Evolutionary conservation across 2,888 invertebrate species (phyloP), one percentile per base, ranked within the genome.

Genomic region (Metacarcinus magister): DNA sequence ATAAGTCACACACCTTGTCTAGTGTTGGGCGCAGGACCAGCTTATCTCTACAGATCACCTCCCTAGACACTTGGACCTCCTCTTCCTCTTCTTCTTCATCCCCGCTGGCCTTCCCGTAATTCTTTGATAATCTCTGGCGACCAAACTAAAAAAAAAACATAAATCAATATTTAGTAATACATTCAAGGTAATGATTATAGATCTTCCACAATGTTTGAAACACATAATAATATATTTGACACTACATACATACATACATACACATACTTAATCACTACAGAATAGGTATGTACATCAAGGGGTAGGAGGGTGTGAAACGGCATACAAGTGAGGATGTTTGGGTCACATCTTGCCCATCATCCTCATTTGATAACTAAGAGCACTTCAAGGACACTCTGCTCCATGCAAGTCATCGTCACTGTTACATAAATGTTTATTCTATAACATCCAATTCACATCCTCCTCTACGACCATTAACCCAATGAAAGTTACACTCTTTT

Each of bases 41-140:
- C 89, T 96, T 96, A 82, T 96, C 96, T 32, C 96, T 67, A 44
- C 95, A 95, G 43, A 96, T 96, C 19, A 96, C 96, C 44, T 96
- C 87, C 28, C 60, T 92, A 10, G 96, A 92, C n/a, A 60, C 89
- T 54, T 93, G 93, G 44, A 90, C 95, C 23, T 94, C 94, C 10
- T 93, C 95, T 19, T 93, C 67, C 44, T 95, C 93, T n/a, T 93
- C 95, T 43, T 95, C 93, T n/a, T 54, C 89, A 44, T 96, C 82
- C 10, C 75, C 32, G 7, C 39, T 54, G 5, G 67, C 91, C 67
- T 90, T 93, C 39, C 82, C 54, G 48, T 90, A 94, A 23, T 94
- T 54, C 90, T 96, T 94, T 16, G 94, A 93, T 60, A 96, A 32
- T 44, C 96, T 94, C 75, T 96, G 94, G 8, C 96, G 96, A 28